phyloP scores from a whole-genome alignment of 2,888 invertebrate genomes.

The Archaeoteleia sp. region DNA sequence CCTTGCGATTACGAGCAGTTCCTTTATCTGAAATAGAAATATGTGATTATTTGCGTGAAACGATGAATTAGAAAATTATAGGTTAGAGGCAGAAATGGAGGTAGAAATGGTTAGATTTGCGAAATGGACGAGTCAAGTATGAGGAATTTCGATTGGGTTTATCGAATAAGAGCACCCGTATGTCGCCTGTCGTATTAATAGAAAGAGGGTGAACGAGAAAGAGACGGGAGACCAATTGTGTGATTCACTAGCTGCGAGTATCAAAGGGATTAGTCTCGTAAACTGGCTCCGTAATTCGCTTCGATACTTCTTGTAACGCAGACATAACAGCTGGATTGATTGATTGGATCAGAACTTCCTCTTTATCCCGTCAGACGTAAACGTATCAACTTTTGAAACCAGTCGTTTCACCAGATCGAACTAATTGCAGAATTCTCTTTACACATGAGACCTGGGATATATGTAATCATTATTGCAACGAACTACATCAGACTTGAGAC shows the following conservation, averaged over 20 bases:
- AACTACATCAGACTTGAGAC: too few relatives aligned
- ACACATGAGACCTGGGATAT: too few relatives aligned
- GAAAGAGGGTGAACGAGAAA: constrained; percentile 32
- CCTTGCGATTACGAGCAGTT: constrained; percentile 65
- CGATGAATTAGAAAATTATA: too few relatives aligned
- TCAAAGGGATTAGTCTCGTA: constrained; percentile 58
- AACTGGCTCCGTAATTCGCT: constrained; percentile 57
- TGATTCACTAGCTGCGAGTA: constrained; percentile 58
- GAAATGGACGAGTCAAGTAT: too few relatives aligned
- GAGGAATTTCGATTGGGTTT: neutral
- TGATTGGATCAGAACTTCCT: constrained; percentile 56
- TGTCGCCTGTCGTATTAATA: constrained; percentile 35
- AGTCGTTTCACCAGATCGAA: too few relatives aligned
- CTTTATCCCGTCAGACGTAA: too few relatives aligned
- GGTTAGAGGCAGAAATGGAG: too few relatives aligned
- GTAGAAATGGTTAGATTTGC: too few relatives aligned
- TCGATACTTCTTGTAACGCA: constrained; percentile 35
- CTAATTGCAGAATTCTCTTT: too few relatives aligned
- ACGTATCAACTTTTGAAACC: too few relatives aligned
- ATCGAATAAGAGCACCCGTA: constrained; percentile 26
- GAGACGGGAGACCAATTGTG: constrained; percentile 43
- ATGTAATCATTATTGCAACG: too few relatives aligned
- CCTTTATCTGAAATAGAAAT: constrained; percentile 68
- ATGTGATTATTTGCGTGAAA: too few relatives aligned
- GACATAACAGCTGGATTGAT: constrained; percentile 47